These are phyloP conservation scores for Poecilia picta DNA, from an alignment of 2,797 vertebrate species.

Conservation along the genomic window DNA sequence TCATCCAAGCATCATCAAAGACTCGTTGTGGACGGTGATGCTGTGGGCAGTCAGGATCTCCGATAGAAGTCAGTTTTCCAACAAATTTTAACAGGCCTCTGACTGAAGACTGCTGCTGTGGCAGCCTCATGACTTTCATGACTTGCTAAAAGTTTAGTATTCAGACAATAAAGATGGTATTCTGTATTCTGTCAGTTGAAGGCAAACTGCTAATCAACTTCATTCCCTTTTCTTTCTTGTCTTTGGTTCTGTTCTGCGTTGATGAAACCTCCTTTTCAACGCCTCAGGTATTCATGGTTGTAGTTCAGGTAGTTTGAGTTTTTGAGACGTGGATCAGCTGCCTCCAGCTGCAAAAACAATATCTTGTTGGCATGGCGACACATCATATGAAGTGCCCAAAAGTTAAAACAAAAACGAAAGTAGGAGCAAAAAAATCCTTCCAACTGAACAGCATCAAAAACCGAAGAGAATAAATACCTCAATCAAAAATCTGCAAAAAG, in stretches of 20 bases:
- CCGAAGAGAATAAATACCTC: not conserved
- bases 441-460: not conserved
- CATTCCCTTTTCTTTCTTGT: not conserved
- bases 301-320: not conserved
- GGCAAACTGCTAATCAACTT: not conserved
- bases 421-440: not conserved
- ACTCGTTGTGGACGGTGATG: too few species aligned
- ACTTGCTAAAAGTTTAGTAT: not conserved
- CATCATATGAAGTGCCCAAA: not conserved
- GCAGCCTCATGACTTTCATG: not conserved
- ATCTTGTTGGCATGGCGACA: not conserved
- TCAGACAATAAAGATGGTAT: not conserved
- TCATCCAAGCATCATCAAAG: too few species aligned
- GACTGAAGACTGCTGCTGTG: not conserved
- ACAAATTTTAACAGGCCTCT: not conserved
- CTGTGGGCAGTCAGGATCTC: too few species aligned
- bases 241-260: not conserved
- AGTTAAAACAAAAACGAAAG: not conserved
- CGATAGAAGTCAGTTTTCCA: too few species aligned
- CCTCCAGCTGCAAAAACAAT: not conserved
- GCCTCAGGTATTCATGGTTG: not conserved
- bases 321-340: not conserved
- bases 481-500: not conserved
- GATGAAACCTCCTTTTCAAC: not conserved
- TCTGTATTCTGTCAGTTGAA: not conserved